These are phyloP conservation scores for Acanthis flammea DNA, from an alignment of 2,797 vertebrate genomes.

Conservation along the genomic window DNA sequence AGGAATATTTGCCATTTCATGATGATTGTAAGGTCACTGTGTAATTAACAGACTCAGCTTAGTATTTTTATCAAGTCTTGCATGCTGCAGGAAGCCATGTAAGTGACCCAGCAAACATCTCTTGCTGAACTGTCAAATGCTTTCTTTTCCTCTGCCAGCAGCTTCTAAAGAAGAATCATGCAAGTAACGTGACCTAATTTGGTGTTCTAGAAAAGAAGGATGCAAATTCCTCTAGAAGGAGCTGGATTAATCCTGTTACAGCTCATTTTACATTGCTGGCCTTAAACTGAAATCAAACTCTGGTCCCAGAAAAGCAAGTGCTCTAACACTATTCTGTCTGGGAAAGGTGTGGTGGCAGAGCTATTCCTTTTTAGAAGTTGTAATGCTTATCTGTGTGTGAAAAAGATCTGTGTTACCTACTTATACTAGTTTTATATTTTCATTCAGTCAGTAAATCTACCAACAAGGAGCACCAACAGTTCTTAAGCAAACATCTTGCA, in stretches of 20 bases:
- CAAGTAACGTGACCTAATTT: neutral
- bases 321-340: neutral
- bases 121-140: constrained; percentile 10
- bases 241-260: constrained; percentile 22
- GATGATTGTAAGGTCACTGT: neutral
- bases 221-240: constrained; percentile 35
- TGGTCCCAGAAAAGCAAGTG: constrained; percentile 46
- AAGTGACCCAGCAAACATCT: neutral
- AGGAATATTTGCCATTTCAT: neutral
- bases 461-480: neutral
- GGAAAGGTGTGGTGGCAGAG: neutral
- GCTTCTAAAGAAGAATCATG: neutral
- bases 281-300: constrained; percentile 34
- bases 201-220: constrained; percentile 35
- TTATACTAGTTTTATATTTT: neutral
- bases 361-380: neutral
- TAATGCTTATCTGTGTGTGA: neutral
- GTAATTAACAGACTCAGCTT: neutral
- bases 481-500: neutral
- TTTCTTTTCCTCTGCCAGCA: constrained; percentile 16
- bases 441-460: neutral
- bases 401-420: neutral
- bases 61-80: neutral
- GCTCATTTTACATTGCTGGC: constrained; percentile 42
- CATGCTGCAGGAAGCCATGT: neutral